Evolutionary conservation across 2,797 vertebrate genomes (phyloP).

Genomic region (Enteromius trimaculatus): DNA sequence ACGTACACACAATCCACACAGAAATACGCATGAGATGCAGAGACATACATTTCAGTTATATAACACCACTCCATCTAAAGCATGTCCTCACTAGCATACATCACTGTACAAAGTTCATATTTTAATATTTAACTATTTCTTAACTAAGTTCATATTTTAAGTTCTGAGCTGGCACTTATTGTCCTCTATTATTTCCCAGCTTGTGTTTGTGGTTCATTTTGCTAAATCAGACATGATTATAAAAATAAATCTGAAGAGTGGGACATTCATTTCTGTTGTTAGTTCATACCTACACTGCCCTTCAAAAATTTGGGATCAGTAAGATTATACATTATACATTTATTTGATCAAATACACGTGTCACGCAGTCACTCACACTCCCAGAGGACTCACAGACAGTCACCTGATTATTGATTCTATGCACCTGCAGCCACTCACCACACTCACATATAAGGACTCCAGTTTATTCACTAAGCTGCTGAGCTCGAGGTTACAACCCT

Average conservation of each 20-base stretch:
- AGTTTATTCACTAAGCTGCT: too few relatives aligned
- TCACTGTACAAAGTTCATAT: background rate
- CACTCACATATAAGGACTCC: too few relatives aligned
- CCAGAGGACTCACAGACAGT: too few relatives aligned
- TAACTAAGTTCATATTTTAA: too few relatives aligned
- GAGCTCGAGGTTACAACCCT: too few relatives aligned
- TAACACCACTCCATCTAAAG: background rate
- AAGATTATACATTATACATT: background rate
- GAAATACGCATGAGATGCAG: conserved; percentile 12
- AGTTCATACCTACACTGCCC: background rate
- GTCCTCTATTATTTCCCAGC: background rate
- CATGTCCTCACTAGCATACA: conserved; percentile 1
- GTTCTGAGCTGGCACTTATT: background rate
- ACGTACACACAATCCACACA: background rate
- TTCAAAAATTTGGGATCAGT: background rate
- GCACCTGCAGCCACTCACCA: too few relatives aligned
- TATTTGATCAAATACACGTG: background rate
- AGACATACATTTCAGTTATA: conserved; percentile 6
- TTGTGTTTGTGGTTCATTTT: background rate
- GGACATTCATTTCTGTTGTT: background rate
- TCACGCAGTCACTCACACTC: too few relatives aligned
- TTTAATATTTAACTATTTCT: too few relatives aligned
- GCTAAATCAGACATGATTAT: background rate
- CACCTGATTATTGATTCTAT: too few relatives aligned
- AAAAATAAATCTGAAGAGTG: background rate